Percentiles rank a stretch among this genome's conserved stretches.
phyloP scores from a whole-genome alignment of 2,113 vertebrate genomes.

The Gambusia affinis region DNA sequence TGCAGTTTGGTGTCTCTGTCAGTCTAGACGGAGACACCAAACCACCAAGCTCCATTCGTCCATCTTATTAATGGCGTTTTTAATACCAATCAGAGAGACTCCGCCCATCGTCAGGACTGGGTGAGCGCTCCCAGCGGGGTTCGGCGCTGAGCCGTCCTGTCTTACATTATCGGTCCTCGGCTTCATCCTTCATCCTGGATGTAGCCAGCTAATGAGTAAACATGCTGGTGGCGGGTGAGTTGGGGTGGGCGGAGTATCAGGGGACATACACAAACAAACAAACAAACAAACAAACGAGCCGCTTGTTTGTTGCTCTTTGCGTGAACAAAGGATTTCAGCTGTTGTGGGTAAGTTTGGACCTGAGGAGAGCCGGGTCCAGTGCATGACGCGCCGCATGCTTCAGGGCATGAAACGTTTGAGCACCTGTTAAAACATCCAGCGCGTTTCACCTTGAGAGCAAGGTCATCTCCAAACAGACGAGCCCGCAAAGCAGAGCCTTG shows the following conservation, averaged over 20 bases:
- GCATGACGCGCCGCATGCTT: slow-evolving; percentile 42
- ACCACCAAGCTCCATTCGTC: slow-evolving; percentile 42
- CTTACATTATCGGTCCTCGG: slow-evolving; percentile 69
- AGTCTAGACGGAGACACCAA: too few relatives aligned
- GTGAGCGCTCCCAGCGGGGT: slow-evolving; percentile 56
- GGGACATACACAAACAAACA: slow-evolving; percentile 17
- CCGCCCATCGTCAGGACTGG: slow-evolving; percentile 37
- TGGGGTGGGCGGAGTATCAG: slow-evolving; percentile 6
- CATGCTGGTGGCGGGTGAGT: slow-evolving; percentile 50
- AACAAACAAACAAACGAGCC: slow-evolving; percentile 5
- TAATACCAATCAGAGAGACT: slow-evolving; percentile 60
- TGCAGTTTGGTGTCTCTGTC: not conserved
- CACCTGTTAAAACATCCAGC: slow-evolving; percentile 53
- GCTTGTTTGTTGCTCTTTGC: slow-evolving; percentile 41
- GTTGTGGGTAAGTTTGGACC: slow-evolving; percentile 29
- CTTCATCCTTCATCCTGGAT: slow-evolving; percentile 70
- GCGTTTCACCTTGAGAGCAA: slow-evolving; percentile 57
- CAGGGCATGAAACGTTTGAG: slow-evolving; percentile 59
- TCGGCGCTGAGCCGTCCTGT: slow-evolving; percentile 61
- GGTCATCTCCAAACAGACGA: slow-evolving; percentile 62
- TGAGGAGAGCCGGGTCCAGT: slow-evolving; percentile 32
- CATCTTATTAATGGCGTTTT: slow-evolving; percentile 69
- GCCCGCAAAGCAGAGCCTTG: slow-evolving; percentile 34
- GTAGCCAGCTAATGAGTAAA: slow-evolving; percentile 70
- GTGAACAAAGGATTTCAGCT: slow-evolving; percentile 32